These are phyloP conservation scores for Agrilus mali DNA, from an alignment of 2,888 invertebrate species.

Conservation along the genomic window DNA sequence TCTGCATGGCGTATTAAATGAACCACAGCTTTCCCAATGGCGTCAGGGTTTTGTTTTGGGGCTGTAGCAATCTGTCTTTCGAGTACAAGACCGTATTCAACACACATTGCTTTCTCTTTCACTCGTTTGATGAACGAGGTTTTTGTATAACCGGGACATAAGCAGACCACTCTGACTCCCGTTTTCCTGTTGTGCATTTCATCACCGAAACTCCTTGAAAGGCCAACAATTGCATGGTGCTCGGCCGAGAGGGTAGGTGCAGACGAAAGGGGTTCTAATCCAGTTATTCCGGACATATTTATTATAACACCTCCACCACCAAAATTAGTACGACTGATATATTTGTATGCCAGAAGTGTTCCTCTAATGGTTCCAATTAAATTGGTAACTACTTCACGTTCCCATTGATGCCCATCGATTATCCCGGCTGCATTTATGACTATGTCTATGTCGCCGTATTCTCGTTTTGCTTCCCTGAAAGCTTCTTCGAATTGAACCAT, in stretches of 20 bases:
- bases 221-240: constrained; percentile 29
- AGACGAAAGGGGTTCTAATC: constrained; percentile 32
- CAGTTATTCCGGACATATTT: constrained; percentile 39
- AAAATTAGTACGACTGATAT: constrained; percentile 30
- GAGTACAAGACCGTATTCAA: constrained; percentile 16
- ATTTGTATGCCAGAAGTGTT: constrained; percentile 29
- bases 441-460: constrained; percentile 19
- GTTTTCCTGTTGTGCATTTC: constrained; percentile 22
- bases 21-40: constrained; percentile 23
- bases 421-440: constrained; percentile 26
- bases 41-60: constrained; percentile 23
- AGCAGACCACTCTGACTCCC: constrained; percentile 29
- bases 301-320: constrained; percentile 39
- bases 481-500: constrained; percentile 24
- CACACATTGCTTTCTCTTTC: constrained; percentile 18
- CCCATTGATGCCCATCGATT: constrained; percentile 27
- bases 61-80: constrained; percentile 13
- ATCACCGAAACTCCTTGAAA: constrained; percentile 27
- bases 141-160: constrained; percentile 30
- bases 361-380: constrained; percentile 31
- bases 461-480: constrained; percentile 15
- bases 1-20: constrained; percentile 24
- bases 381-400: constrained; percentile 27
- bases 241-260: constrained; percentile 36
- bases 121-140: constrained; percentile 25